Evolutionary conservation across 2,797 vertebrate genomes (phyloP), one percentile per base, ranked within the genome.

Genomic region (Brachymystax lenok): DNA sequence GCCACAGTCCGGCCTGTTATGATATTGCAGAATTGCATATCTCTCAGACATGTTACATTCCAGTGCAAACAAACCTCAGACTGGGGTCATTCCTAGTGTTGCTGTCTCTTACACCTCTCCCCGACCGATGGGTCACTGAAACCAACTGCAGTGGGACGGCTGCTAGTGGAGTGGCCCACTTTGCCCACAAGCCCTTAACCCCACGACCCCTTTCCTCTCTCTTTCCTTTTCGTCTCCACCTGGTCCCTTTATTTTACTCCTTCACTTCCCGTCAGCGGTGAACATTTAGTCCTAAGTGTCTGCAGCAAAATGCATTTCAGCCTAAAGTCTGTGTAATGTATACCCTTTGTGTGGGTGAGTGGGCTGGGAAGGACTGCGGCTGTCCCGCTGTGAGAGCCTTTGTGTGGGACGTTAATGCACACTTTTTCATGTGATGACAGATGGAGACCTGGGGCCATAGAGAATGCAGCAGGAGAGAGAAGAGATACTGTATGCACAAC

Each of bases 261-360:
- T 61, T 71, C 24, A 66, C 80, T 74, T 40, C 35, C 80, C 90
- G 85, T 88, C 87, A 84, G 82, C 59, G 78, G 87, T 73, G 82
- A 73, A 85, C 82, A 80, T 82, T 71, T 76, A 77, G 81, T 78
- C 81, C 40, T 87, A 86, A 88, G 6, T 0, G 8, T 24, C n/a
- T 61, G 59, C 59, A 88, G 90, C 46, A 75, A 88, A 87, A 85
- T 89, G 89, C 81, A 16, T 81, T 84, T 33, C 61, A 77, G 86
- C 85, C 90, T 81, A 87, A 88, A 89, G 88, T 19, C 64, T 79
- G 35, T 91, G 92, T 90, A 93, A 92, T 91, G 83, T 85, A 90
- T 92, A 88, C 82, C 84, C 84, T 90, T 92, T 91, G 87, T 94
- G 86, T 84, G 88, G 83, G 79, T 52, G 28, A 83, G 85, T 69